Evolutionary conservation across 2,888 invertebrate genomes (phyloP).

Genomic region (Ischnus inquisitorius): DNA sequence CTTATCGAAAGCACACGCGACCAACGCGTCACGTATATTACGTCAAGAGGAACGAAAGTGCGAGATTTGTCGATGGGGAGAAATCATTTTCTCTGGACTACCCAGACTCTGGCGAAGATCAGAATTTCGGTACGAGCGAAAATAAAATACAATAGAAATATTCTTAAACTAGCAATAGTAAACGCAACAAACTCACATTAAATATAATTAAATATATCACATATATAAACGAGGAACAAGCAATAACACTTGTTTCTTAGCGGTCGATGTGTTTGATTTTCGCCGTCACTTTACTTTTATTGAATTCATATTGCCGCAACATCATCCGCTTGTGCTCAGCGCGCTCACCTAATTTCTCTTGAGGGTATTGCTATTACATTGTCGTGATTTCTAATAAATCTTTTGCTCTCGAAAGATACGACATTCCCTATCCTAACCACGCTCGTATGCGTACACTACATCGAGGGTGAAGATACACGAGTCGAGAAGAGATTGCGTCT

Average conservation of each 20-base stretch:
- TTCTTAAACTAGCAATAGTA: no score
- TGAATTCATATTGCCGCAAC: constrained; percentile 33
- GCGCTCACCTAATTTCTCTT: constrained; percentile 63
- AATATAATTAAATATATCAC: no score
- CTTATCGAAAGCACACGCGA: constrained; percentile 23
- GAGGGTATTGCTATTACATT: constrained; percentile 77
- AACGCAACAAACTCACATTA: no score
- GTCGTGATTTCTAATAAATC: constrained; percentile 83
- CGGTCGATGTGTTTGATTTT: constrained; percentile 2
- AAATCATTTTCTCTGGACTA: not conserved
- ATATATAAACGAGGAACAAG: no score
- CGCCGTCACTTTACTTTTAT: constrained; percentile 34
- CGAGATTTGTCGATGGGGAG: not conserved
- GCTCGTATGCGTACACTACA: not conserved
- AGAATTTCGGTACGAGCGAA: no score
- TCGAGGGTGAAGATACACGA: constrained; percentile 65
- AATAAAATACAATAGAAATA: no score
- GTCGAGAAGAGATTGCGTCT: constrained; percentile 82
- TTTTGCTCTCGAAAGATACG: constrained; percentile 81
- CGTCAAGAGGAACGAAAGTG: constrained; percentile 1
- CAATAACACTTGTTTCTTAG: no score
- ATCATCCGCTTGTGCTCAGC: constrained; percentile 37
- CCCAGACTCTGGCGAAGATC: no score
- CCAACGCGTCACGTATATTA: constrained; percentile 2
- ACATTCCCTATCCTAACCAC: constrained; percentile 67